A percentile compares a stretch with the other conserved stretches of the same genome.
These are phyloP conservation scores for Plotosus lineatus DNA, from an alignment of 2,113 vertebrate genomes.

Conservation along the genomic window DNA sequence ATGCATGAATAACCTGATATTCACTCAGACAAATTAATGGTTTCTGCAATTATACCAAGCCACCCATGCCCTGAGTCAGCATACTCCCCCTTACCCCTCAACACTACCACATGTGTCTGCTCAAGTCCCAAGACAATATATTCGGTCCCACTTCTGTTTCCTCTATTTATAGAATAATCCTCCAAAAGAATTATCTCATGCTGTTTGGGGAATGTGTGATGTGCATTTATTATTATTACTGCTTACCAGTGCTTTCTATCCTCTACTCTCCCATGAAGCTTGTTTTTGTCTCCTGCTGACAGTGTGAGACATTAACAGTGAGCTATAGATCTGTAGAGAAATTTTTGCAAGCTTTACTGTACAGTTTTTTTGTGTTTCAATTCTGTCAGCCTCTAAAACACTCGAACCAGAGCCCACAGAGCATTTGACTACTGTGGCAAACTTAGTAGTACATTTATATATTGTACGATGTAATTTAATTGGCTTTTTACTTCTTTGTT, in stretches of 20 bases:
- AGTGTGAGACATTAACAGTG: background rate
- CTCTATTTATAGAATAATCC: background rate
- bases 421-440: background rate
- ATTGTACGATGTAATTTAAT: background rate
- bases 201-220: slow-evolving; percentile 2
- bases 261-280: slow-evolving; percentile 7
- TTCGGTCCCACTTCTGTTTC: background rate
- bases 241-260: background rate
- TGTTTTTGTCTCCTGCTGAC: slow-evolving; percentile 3
- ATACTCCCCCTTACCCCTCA: background rate
- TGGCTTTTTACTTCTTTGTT: background rate
- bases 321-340: background rate
- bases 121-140: background rate
- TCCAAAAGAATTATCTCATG: background rate
- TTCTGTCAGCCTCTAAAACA: slow-evolving; percentile 3
- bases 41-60: background rate
- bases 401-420: background rate
- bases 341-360: slow-evolving; percentile 3
- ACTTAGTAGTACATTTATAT: background rate
- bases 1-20: slow-evolving; percentile 10
- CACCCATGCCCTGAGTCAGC: slow-evolving; percentile 13
- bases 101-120: background rate
- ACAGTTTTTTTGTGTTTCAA: no score
- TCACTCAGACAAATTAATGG: background rate
- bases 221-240: background rate